A percentile compares a stretch with the other conserved stretches of the same genome.
Evolutionary conservation across 2,797 vertebrate species (phyloP).

Genomic region (Acipenser oxyrinchus): DNA sequence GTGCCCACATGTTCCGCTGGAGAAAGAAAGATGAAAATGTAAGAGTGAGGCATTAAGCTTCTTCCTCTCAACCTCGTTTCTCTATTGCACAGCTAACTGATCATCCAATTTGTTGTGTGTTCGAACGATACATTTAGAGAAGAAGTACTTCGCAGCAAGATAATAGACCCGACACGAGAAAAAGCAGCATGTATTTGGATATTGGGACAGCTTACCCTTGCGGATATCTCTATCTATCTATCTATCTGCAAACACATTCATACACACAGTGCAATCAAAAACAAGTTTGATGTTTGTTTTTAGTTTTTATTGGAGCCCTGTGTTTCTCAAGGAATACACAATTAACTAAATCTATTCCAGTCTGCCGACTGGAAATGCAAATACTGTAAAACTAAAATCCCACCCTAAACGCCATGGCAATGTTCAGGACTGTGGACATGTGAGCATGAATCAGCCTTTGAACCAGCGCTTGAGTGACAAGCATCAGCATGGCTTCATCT

Average conservation of each 20-base stretch:
- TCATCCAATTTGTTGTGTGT: background rate
- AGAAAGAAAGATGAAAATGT: conserved; percentile 14
- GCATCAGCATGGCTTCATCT: background rate
- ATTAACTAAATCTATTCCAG: background rate
- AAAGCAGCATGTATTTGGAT: too few species aligned
- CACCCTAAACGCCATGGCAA: conserved; percentile 2
- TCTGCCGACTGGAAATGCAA: background rate
- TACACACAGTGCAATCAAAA: too few species aligned
- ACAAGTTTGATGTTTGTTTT: too few species aligned
- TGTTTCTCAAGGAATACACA: too few species aligned
- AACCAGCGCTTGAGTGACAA: background rate
- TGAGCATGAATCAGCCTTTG: background rate
- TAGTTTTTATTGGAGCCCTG: too few species aligned
- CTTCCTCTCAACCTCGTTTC: too few species aligned
- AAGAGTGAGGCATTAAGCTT: background rate
- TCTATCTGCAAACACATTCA: too few species aligned
- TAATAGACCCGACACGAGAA: too few species aligned
- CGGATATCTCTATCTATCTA: too few species aligned
- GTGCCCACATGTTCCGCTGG: conserved; percentile 53
- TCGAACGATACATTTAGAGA: too few species aligned
- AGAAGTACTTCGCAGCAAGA: too few species aligned
- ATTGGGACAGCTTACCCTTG: background rate
- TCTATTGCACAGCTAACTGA: background rate
- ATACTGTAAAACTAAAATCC: background rate
- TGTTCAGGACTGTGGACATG: background rate